Evolutionary conservation across 2,797 vertebrate species (phyloP).

Genomic region (Arnoldichthys spilopterus): DNA sequence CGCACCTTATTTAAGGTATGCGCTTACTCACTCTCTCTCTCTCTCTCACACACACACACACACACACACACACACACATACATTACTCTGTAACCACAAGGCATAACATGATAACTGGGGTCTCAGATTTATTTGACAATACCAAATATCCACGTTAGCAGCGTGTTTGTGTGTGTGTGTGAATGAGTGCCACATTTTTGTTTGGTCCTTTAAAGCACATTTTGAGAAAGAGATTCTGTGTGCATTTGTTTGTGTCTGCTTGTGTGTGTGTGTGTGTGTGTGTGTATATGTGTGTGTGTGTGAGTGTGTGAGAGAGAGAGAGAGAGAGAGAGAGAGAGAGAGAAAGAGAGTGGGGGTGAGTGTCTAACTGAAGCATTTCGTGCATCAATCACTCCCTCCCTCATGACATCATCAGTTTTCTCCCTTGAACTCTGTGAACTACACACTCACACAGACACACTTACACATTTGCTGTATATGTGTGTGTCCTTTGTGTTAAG

Average conservation of each 20-base stretch:
- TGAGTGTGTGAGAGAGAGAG: too few species aligned
- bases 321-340: too few species aligned
- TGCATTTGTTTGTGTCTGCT: too few species aligned
- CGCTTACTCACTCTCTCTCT: neutral
- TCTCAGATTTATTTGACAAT: too few species aligned
- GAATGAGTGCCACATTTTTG: neutral
- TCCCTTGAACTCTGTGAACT: slow-evolving; percentile 25
- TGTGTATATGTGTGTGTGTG: slow-evolving; percentile 1
- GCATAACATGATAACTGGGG: too few species aligned
- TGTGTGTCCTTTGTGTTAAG: slow-evolving; percentile 18
- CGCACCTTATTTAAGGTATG: too few species aligned
- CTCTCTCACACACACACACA: neutral
- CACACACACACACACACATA: neutral
- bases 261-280: neutral
- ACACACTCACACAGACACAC: slow-evolving; percentile 17
- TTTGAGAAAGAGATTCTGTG: neutral
- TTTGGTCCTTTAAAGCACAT: neutral
- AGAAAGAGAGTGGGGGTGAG: too few species aligned
- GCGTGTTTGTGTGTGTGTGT: neutral
- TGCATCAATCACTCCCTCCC: slow-evolving; percentile 42
- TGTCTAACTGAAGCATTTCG: slow-evolving; percentile 35
- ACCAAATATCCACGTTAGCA: too few species aligned
- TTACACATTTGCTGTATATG: neutral
- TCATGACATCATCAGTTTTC: slow-evolving; percentile 44
- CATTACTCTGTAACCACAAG: neutral